Evolutionary conservation across 2,113 vertebrate genomes (phyloP).

Genomic region (Periophthalmodon schlosseri): DNA sequence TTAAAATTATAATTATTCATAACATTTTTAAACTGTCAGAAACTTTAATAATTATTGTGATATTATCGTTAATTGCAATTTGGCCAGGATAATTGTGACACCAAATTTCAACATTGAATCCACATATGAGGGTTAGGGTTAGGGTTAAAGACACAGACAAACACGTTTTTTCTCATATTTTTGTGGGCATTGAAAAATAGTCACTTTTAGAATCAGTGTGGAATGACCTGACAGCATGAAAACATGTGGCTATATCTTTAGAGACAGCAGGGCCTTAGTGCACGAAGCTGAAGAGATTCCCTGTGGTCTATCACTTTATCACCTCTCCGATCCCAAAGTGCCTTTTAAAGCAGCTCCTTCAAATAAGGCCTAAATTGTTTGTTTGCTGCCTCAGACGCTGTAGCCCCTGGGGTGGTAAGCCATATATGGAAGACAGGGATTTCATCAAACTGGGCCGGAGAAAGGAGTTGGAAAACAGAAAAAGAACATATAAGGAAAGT

Average conservation of each 20-base stretch:
- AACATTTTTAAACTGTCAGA: too few relatives aligned
- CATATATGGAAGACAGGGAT: constrained; percentile 1
- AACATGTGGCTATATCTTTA: constrained; percentile 3
- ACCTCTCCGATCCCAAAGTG: constrained; percentile 3
- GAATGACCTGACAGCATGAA: constrained; percentile 8
- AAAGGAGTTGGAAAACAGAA: not conserved
- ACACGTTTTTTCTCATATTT: not conserved
- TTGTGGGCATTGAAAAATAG: not conserved
- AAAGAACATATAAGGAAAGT: not conserved
- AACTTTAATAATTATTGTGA: too few relatives aligned
- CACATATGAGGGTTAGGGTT: not conserved
- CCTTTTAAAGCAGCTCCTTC: constrained; percentile 13
- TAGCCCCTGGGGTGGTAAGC: not conserved
- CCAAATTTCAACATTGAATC: too few relatives aligned
- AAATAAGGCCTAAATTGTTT: constrained; percentile 10
- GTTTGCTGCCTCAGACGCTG: constrained; percentile 5
- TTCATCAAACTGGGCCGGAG: constrained; percentile 1
- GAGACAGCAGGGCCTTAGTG: not conserved
- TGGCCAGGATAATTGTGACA: too few relatives aligned
- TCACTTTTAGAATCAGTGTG: not conserved
- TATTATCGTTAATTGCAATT: too few relatives aligned
- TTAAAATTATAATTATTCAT: too few relatives aligned
- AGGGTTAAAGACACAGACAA: not conserved
- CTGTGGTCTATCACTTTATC: constrained; percentile 15
- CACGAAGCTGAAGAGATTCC: not conserved